These are phyloP conservation scores for Biston stratarius DNA, from an alignment of 2,888 invertebrate species.

Conservation along the genomic window DNA sequence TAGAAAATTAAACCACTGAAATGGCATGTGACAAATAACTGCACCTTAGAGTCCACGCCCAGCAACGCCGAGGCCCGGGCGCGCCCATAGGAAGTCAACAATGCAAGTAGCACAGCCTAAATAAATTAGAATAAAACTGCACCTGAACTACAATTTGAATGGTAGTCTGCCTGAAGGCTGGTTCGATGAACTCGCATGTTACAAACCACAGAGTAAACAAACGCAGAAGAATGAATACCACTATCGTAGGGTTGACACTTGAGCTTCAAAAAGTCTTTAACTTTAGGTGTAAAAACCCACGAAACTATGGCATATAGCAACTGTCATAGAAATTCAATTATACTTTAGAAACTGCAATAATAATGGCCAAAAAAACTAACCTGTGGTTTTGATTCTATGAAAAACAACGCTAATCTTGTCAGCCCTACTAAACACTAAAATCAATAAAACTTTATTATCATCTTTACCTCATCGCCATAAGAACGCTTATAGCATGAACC, in stretches of 20 bases:
- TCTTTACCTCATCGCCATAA: conserved; percentile 38
- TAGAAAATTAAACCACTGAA: conserved; percentile 5
- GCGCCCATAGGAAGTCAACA: conserved; percentile 17
- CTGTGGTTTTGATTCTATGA: too few species aligned
- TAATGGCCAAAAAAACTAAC: too few species aligned
- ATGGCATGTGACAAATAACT: conserved; percentile 14
- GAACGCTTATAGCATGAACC: conserved; percentile 29
- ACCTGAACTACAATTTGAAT: conserved; percentile 13
- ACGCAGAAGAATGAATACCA: conserved; percentile 34
- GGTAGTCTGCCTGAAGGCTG: conserved; percentile 16
- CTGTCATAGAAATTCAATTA: too few species aligned
- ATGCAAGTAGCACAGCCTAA: conserved; percentile 6
- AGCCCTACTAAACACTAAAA: conserved; percentile 37
- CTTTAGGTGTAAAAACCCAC: too few species aligned
- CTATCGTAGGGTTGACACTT: conserved; percentile 36
- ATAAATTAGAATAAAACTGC: conserved; percentile 26
- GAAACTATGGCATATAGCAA: too few species aligned
- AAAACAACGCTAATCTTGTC: conserved; percentile 4
- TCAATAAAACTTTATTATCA: conserved; percentile 37
- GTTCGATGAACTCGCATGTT: conserved; percentile 42
- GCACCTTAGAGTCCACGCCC: conserved; percentile 21
- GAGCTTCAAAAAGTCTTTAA: background rate
- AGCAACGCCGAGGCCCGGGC: conserved; percentile 1
- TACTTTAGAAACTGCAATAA: too few species aligned
- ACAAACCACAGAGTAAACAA: conserved; percentile 49